Percentiles rank a stretch among this genome's conserved stretches.
These are phyloP conservation scores for Drosophila mayaguana DNA, from an alignment of 2,888 invertebrate species.

Conservation along the genomic window DNA sequence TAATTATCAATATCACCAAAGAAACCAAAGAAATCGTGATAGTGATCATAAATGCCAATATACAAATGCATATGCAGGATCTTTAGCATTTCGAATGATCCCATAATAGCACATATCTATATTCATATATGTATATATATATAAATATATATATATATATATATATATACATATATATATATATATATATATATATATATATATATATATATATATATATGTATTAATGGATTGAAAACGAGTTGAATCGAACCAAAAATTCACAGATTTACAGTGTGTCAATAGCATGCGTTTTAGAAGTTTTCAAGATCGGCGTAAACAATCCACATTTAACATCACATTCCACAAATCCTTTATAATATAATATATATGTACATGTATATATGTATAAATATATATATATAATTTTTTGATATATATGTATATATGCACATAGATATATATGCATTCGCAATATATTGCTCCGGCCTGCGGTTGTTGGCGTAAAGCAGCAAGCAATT, in stretches of 20 bases:
- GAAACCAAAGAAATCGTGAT: slow-evolving; percentile 44
- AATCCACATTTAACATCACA: not conserved
- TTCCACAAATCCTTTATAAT: slow-evolving; percentile 13
- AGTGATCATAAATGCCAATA: slow-evolving; percentile 40
- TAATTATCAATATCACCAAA: slow-evolving; percentile 41
- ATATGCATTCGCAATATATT: not conserved
- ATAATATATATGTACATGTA: slow-evolving; percentile 1
- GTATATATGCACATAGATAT: slow-evolving; percentile 7
- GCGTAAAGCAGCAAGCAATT: slow-evolving; percentile 23
- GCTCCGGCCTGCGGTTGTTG: slow-evolving; percentile 8
- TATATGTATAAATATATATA: slow-evolving; percentile 7
- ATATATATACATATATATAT: slow-evolving; percentile 16
- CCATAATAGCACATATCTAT: slow-evolving; percentile 19
- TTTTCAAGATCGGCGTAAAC: slow-evolving; percentile 30
- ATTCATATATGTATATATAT: not conserved
- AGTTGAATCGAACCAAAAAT: not conserved
- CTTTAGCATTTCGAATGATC: slow-evolving; percentile 35
- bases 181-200: not conserved
- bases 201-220: not conserved
- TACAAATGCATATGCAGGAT: slow-evolving; percentile 33
- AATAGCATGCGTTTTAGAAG: slow-evolving; percentile 19
- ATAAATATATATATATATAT: not conserved
- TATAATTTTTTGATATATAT: slow-evolving; percentile 5
- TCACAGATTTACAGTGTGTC: not conserved
- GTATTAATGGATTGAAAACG: slow-evolving; percentile 3